Conservation (phyloP, 1,140 invertebrate genomes). For the Dufourea novaeangliae region DNA sequence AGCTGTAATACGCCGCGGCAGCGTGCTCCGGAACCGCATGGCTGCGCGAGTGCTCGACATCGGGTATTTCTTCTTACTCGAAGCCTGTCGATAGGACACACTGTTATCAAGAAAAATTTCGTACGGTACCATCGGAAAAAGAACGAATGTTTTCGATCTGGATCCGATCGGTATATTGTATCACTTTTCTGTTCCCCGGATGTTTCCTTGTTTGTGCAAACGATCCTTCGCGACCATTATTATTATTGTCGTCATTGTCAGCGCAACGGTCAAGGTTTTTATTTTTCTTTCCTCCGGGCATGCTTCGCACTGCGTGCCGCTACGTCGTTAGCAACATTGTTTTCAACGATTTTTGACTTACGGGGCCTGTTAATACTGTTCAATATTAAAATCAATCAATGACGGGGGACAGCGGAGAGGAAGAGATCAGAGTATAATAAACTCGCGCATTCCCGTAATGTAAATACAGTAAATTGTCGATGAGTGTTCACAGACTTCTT, state of each 20-base stretch:
- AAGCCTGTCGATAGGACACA: neutral
- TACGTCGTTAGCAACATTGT: neutral
- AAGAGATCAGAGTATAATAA: neutral
- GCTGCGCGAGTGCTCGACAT: constrained; percentile 39
- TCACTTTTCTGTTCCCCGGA: neutral
- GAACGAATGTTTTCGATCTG: neutral
- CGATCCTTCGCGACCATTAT: neutral
- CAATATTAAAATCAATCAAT: neutral
- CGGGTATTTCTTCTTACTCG: constrained; percentile 12
- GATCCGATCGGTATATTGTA: neutral
- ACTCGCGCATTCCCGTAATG: no score
- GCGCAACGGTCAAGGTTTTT: neutral
- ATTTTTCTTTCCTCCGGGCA: neutral
- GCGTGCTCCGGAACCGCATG: constrained; percentile 45
- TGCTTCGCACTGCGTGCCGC: neutral
- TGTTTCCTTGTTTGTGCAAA: neutral
- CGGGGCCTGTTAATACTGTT: neutral
- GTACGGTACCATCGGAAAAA: no score
- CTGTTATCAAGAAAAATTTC: neutral
- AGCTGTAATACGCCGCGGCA: constrained; percentile 19
- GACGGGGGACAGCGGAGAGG: constrained; percentile 8
- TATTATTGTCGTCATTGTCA: neutral
- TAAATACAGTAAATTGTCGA: no score
- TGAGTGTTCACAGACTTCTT: no score
- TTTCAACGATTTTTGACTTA: constrained; percentile 8